Base-by-base conservation (phyloP, 2,888 invertebrate genomes). In the Epinotia ramella region DNA sequence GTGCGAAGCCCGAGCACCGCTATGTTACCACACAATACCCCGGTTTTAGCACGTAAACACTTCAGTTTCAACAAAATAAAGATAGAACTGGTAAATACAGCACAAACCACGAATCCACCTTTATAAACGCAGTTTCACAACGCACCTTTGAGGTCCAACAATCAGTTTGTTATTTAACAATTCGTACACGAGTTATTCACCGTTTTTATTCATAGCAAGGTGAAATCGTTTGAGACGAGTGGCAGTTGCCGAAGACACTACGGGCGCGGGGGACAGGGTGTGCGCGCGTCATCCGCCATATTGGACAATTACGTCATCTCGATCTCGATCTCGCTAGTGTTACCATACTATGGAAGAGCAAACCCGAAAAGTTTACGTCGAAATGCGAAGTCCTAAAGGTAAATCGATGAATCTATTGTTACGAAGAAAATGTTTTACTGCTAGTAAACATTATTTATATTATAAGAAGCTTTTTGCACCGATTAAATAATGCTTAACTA, bases 241-340 rank as follows among this genome's bases (percentile, higher is more conserved):
- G 80, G 81, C 83, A 81, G 81, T 88, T 87, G 89, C 88, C 80
- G 84, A 88, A 86, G 87, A 89, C 87, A 91, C 89, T 89, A 89
- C 84, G 84, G 84, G 83, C 79, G 88, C 86, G 87, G 87, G 88
- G 85, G 85, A 86, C 84, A 86, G 87, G 86, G 87, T 85, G 85
- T 81, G 87, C 90, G 89, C 92, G 94, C 94, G 94, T 94, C 94
- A 93, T 92, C 88, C 94, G 94, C 94, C 94, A 94, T 94, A 91
- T 93, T 94, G 88, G 85, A 86, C 73, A 87, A 90, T 94, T 93
- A 94, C 94, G 94, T 94, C 94, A 94, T 88, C 85, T 76, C 16
- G 66, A n/a, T 33, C 59, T 20, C 20, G 20, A 46, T 46, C 68
- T 73, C 40, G 79, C 79, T 80, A 80, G 70, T 79, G 79, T 56